A percentile compares a stretch with the other conserved stretches of the same genome.
Evolutionary conservation across 2,888 invertebrate genomes (phyloP).

Genomic region (Drosophila buzzatii): DNA sequence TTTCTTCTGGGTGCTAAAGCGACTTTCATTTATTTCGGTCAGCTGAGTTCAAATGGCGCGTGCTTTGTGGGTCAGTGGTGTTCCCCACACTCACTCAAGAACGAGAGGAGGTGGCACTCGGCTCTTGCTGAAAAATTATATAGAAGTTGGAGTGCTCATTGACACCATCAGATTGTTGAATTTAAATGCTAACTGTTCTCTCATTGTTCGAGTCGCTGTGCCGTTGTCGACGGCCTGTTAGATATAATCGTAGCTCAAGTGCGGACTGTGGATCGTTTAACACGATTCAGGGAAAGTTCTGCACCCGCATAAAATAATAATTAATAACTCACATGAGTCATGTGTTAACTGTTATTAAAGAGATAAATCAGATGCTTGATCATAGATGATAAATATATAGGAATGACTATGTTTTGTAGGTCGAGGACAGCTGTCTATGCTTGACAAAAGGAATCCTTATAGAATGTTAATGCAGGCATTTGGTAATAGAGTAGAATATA

Average conservation of each 20-base stretch:
- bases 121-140: slow-evolving; percentile 45
- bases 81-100: slow-evolving; percentile 1
- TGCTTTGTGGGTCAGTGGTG: slow-evolving; percentile 72
- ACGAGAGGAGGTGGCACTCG: slow-evolving; percentile 27
- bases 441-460: not conserved
- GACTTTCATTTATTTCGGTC: slow-evolving; percentile 76
- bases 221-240: slow-evolving; percentile 34
- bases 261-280: slow-evolving; percentile 43
- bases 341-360: not conserved
- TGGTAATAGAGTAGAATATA: not conserved
- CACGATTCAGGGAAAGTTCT: slow-evolving; percentile 64
- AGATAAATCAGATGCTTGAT: not conserved
- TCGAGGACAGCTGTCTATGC: not conserved
- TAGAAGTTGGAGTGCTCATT: slow-evolving; percentile 47
- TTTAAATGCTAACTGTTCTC: slow-evolving; percentile 50
- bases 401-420: not conserved
- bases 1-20: slow-evolving; percentile 46
- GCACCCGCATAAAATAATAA: slow-evolving; percentile 21
- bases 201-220: slow-evolving; percentile 51
- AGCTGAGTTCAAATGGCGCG: slow-evolving; percentile 76
- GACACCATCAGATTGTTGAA: slow-evolving; percentile 72
- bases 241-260: slow-evolving; percentile 41
- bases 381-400: not conserved
- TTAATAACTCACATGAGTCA: slow-evolving; percentile 9
- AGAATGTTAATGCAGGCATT: not conserved